Evolutionary conservation across 2,888 invertebrate genomes (phyloP), one percentile per base, ranked within the genome.

Genomic region (Acanthoscelides obtectus): DNA sequence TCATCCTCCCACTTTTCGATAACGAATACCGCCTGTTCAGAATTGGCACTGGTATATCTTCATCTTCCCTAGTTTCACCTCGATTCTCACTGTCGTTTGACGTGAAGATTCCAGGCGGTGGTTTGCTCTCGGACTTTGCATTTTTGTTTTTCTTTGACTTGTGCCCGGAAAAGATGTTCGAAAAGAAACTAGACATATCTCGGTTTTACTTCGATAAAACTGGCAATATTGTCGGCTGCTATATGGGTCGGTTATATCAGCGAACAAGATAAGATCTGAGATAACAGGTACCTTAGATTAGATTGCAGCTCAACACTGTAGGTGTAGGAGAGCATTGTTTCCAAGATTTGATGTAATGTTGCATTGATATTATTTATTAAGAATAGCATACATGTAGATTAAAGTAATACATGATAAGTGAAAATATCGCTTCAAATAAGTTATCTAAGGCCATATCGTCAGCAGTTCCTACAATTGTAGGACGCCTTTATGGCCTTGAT

Each of bases 1-100:
- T 80, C 79, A 81, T 78, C 73, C 81, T 75, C 12, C 81, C 81
- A 75, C 80, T 81, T 75, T 80, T 81, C 45, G 81, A 80, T 67
- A 80, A 71, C 0, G 81, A 81, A 70, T 79, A 75, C 74, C 77
- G 70, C 21, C 81, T 71, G 8, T 73, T 72, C 45, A 80, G 67
- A 4, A 74, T 75, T 2, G 77, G 76, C 64, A 76, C 69, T n/a
- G 68, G 69, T 21, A 72, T n/a, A 20, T 64, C 65, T 45, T 12
- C 67, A 69, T 64, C 21, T 66, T n/a, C 66, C 2, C 67, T n/a
- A 3, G 19, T 64, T 64, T 71, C 72, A 1, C 69, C 63, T 64
- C 69, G 22, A 21, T 27, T 66, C 27, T 67, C 64, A 70, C 12
- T 21, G 12, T 75, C 71, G 21, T 73, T 71, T 6, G 25, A 20